Base-by-base conservation (phyloP, 2,797 vertebrate species). In the Oreortyx pictus region DNA sequence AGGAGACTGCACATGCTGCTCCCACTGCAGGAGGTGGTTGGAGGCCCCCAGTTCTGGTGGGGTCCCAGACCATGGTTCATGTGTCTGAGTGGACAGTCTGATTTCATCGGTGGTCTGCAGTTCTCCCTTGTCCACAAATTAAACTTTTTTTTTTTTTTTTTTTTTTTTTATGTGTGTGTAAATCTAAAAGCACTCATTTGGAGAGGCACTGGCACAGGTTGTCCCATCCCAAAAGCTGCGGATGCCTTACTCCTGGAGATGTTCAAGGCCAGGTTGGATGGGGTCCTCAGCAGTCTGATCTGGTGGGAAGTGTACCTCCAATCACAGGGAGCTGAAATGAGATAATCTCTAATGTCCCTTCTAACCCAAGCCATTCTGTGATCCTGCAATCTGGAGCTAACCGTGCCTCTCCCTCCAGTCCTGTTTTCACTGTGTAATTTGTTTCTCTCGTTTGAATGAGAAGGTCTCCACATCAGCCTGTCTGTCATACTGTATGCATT, bases 51-150 rank as follows among this genome's bases (percentile, higher is more conserved):
- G 5, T 90, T 56, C 70, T 73, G 43, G 8, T 82, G 39, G 20
- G 22, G 54, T 9, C 10, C 27, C 5, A 7, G 27, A 9, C 22
- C 0, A 0, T 7, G 52, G 19, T 14, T 54, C 15, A 31, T 19
- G 35, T 29, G 13, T 27, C 18, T 27, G 23, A 62, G 23, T n/a
- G 39, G 33, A 59, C 35, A 85, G 37, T 17, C 54, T 73, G 43
- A 6, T 54, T 84, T 88, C 54, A 33, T 24, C 1, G 17, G 56
- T 57, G 23, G 19, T 37, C 74, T 82, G 29, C 15, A 24, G 14
- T 31, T 71, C 47, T 67, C 39, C 4, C 10, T 16, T 4, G 16
- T 24, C 50, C 57, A 56, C 64, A 52, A 75, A 47, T 76, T 27
- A 77, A 74, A 54, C 19, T 1, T 19, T 61, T 4, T 6, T 12